These are phyloP conservation scores for Stegophylla sp. DNA, from an alignment of 2,888 invertebrate genomes.

Conservation along the genomic window DNA sequence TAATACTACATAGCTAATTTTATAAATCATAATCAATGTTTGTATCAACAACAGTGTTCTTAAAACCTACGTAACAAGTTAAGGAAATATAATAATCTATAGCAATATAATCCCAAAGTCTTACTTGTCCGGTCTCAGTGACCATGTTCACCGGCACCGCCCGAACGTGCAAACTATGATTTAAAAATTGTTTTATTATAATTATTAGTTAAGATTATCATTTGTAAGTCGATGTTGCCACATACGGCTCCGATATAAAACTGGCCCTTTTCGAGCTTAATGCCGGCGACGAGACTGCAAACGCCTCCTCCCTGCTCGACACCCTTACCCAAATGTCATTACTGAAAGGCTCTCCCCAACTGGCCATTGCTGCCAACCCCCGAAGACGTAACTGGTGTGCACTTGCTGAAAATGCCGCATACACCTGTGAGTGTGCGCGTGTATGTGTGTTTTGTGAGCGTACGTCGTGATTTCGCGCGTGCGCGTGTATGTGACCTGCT, in stretches of 20 bases:
- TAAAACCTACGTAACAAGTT: too few species aligned
- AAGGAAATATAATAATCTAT: too few species aligned
- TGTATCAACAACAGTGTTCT: too few species aligned
- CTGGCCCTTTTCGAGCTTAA: constrained; percentile 55
- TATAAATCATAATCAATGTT: too few species aligned
- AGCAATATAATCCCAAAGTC: neutral
- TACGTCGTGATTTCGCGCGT: neutral
- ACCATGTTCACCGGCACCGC: constrained; percentile 46
- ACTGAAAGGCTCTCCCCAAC: constrained; percentile 37
- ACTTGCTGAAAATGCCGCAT: constrained; percentile 46
- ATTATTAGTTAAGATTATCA: neutral
- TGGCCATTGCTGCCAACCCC: constrained; percentile 47
- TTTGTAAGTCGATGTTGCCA: constrained; percentile 46
- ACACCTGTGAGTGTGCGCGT: constrained; percentile 25
- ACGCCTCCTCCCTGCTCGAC: constrained; percentile 4
- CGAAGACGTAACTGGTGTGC: constrained; percentile 35
- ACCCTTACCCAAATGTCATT: constrained; percentile 46
- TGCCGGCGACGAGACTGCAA: constrained; percentile 33
- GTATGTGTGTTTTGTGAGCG: neutral
- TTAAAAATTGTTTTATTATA: constrained; percentile 4
- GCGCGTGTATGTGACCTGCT: neutral
- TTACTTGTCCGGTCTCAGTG: constrained; percentile 58
- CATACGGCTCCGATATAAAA: constrained; percentile 51
- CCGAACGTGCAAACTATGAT: neutral
- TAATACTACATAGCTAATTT: too few species aligned